Conservation (phyloP, 2,113 vertebrate species). For the Trinectes maculatus region DNA sequence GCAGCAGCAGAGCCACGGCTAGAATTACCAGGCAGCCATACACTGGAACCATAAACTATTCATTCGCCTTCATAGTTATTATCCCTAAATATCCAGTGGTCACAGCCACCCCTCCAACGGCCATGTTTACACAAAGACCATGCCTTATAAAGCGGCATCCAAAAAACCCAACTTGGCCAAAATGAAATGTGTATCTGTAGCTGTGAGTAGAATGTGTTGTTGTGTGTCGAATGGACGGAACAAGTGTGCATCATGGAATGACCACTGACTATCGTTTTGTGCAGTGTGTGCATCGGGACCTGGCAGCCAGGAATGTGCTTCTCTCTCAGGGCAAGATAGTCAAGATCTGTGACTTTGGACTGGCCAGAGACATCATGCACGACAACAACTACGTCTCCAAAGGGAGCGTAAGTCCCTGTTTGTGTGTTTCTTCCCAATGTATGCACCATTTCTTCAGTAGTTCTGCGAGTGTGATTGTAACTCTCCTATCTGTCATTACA, state of each 20-base stretch:
- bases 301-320: slow-evolving; percentile 98
- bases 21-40: slow-evolving; percentile 68
- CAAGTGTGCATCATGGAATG: neutral
- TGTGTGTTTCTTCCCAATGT: neutral
- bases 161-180: slow-evolving; percentile 51
- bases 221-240: neutral
- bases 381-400: slow-evolving; percentile 99
- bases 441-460: neutral
- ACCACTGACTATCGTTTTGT: slow-evolving; percentile 11
- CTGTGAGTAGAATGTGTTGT: slow-evolving; percentile 15
- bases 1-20: slow-evolving; percentile 42
- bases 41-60: slow-evolving; percentile 53
- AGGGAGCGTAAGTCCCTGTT: slow-evolving; percentile 89
- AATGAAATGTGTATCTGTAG: slow-evolving; percentile 31
- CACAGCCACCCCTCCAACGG: slow-evolving; percentile 58
- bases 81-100: slow-evolving; percentile 77
- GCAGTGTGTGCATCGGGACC: slow-evolving; percentile 97
- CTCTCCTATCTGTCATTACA: slow-evolving; percentile 4
- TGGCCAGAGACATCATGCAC: slow-evolving; percentile 99
- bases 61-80: slow-evolving; percentile 73
- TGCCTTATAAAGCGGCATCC: slow-evolving; percentile 58
- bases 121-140: slow-evolving; percentile 64
- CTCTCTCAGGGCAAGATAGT: slow-evolving; percentile 97
- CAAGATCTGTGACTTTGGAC: slow-evolving; percentile 98
- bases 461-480: neutral